Evolutionary conservation across 2,888 invertebrate species (phyloP), one percentile per base, ranked within the genome.

Genomic region (Trypoxylon attenuatum): DNA sequence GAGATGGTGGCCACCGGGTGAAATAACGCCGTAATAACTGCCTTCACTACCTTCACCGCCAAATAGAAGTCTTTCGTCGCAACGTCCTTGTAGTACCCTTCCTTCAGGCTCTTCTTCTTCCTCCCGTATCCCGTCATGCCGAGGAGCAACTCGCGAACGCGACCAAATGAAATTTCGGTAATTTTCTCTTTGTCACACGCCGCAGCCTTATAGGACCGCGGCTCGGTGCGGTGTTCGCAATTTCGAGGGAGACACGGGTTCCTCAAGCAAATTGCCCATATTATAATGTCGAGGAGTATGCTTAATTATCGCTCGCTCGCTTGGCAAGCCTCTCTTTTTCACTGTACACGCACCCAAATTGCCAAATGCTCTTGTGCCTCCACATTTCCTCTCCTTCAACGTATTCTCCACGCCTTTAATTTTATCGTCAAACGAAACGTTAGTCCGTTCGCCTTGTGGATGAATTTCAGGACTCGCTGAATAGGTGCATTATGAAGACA

Each of bases 1-100:
- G 50, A 45, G 46, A 56, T 69, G 65, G 39, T 18, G 56, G 59
- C 42, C 47, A 41, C 33, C 33, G 1, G 55, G 49, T 68, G 75
- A 70, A 76, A 75, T 73, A 75, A 76, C 77, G 70, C 60, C 49
- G 73, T 75, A 75, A 75, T 75, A 75, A 67, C 74, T 64, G 67
- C 64, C 66, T 73, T 57, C 61, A 67, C 74, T 64, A 64, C 64
- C 66, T 73, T 57, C 61, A 64, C 39, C 73, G 62, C 58, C 65
- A 63, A 76, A 75, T 68, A 76, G 68, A 73, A 70, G 67, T 69
- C 62, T 46, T 19, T n/a, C 42, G 39, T 42, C 18, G 13, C 51
- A 42, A 53, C n/a, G n/a, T n/a, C n/a, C n/a, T n/a, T n/a, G n/a
- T n/a, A n/a, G n/a, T n/a, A n/a, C n/a, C n/a, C n/a, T n/a, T n/a